Evolutionary conservation across 1,140 invertebrate species (phyloP), one percentile per base, ranked within the genome.

Genomic region (Rhizoglyphus robini): DNA sequence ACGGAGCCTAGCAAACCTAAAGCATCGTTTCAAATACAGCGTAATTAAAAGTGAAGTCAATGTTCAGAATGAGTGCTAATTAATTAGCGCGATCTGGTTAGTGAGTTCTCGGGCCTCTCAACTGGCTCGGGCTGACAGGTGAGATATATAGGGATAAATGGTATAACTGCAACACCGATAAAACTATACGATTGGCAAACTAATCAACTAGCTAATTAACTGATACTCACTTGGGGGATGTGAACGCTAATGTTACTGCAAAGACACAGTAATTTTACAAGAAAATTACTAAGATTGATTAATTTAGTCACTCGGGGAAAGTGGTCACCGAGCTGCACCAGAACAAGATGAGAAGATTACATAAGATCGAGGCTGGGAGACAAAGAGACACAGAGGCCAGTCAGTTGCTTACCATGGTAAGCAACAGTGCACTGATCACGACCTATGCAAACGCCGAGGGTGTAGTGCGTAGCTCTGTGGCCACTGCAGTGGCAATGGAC

Each of bases 271-370:
- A 20, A 8, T 54, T 54, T 11, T 11, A 54, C 8, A 54, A 54
- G 51, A 54, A 54, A 54, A 54, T 54, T 54, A 54, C 51, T 8
- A 54, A 54, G 51, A 54, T 54, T 54, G 23, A 54, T n/a, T n/a
- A n/a, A n/a, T 54, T 8, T 11, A 54, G 51, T 54, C 51, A 54
- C 51, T 20, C 8, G 51, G 51, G 51, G 51, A 54, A 54, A 54
- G 51, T 54, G 51, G 51, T 54, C 51, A 41, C 36, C 8, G 36
- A 41, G 36, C 18, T 18, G 36, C 8, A 18, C 8, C 18, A 41
- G 36, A 41, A 41, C 36, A 8, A 54, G 51, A 23, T 54, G 51
- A 54, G 51, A 54, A 54, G 51, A 54, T 54, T 11, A 23, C 31
- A 32, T 23, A 25, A 54, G 51, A 54, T 23, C 51, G 8, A 30